Percentiles rank a stretch among this genome's conserved stretches.
These are phyloP conservation scores for Phataginus tricuspis DNA, from an alignment of 2,797 vertebrate species.

Conservation along the genomic window DNA sequence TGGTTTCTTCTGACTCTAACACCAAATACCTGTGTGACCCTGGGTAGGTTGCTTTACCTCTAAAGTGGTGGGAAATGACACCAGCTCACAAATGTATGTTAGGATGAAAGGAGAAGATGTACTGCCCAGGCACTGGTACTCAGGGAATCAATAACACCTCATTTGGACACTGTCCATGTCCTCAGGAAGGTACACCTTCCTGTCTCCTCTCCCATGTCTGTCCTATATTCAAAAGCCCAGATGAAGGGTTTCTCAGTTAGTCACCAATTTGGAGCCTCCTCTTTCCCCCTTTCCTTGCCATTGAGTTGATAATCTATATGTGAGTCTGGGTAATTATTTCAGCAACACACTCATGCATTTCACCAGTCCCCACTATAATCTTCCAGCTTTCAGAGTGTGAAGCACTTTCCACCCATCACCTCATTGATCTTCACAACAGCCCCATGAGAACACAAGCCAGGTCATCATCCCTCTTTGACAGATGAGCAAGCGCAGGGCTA, in stretches of 20 bases:
- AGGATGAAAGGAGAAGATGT: conserved; percentile 28
- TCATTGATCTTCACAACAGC: neutral
- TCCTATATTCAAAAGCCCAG: neutral
- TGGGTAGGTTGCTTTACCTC: neutral
- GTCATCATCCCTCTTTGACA: neutral
- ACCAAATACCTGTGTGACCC: neutral
- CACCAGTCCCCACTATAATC: neutral
- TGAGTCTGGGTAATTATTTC: neutral
- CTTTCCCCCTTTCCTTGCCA: neutral
- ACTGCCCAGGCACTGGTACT: neutral
- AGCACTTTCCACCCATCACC: neutral
- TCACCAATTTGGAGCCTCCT: neutral
- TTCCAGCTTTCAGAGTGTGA: neutral
- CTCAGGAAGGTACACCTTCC: neutral
- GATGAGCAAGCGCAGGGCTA: neutral
- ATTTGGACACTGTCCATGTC: neutral
- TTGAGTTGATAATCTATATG: neutral
- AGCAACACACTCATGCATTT: neutral
- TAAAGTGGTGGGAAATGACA: neutral
- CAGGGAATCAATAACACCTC: neutral
- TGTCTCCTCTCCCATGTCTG: neutral
- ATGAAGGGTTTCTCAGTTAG: conserved; percentile 8
- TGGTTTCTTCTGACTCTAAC: neutral
- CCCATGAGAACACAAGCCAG: neutral
- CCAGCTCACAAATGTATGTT: neutral